These are phyloP conservation scores for Hexactinellida sp. DNA, from an alignment of 37 sponge, comb jelly and placozoan species.

Conservation along the genomic window DNA sequence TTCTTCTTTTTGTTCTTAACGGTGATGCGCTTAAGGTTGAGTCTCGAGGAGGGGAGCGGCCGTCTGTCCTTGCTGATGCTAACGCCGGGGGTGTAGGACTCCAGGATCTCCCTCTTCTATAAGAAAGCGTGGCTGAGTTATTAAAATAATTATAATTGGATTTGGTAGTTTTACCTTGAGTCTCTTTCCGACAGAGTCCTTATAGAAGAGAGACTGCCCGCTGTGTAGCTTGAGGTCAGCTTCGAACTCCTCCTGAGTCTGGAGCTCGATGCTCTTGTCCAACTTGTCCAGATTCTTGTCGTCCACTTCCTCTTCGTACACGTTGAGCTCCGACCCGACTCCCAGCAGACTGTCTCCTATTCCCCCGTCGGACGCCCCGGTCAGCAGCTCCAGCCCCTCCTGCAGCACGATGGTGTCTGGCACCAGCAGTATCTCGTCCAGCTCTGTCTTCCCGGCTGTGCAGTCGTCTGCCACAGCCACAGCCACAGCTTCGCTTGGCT, in stretches of 20 bases:
- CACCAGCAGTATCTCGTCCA: background rate
- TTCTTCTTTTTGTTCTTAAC: background rate
- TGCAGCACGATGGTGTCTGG: background rate
- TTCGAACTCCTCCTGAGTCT: background rate
- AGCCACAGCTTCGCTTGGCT: background rate
- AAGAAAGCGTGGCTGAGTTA: background rate
- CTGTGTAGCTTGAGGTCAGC: background rate
- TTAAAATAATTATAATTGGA: background rate
- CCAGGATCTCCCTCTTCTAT: background rate
- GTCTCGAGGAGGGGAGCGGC: background rate
- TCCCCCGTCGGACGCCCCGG: background rate
- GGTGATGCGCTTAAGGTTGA: background rate
- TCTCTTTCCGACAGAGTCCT: conserved; percentile 2
- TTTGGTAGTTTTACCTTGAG: background rate
- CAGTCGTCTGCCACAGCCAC: background rate
- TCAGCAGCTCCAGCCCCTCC: background rate
- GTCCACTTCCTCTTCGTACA: background rate
- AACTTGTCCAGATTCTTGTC: conserved; percentile 2
- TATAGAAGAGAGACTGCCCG: background rate
- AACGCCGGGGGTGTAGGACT: background rate
- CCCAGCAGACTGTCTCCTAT: background rate
- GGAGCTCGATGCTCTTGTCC: background rate
- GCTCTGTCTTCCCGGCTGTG: background rate
- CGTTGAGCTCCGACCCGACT: background rate
- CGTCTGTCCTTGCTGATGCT: background rate